Conservation (phyloP, 2,113 vertebrate genomes). For the Coregonus clupeaformis region DNA sequence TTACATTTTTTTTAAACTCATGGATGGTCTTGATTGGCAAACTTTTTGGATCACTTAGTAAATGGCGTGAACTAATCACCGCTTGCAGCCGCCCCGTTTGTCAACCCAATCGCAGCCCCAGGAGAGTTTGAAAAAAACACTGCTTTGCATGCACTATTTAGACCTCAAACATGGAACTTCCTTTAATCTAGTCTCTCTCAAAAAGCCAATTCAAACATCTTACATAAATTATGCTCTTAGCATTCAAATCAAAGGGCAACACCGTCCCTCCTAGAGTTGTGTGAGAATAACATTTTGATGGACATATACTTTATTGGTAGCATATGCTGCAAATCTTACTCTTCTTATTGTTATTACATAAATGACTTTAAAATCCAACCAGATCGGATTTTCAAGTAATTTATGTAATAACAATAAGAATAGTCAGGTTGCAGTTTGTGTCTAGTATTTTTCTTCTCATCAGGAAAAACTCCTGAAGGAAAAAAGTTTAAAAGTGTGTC, state of each 20-base stretch:
- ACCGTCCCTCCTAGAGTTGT: constrained; percentile 59
- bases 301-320: constrained; percentile 61
- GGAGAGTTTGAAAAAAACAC: constrained; percentile 52
- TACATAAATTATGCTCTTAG: constrained; percentile 82
- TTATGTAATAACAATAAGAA: too few species aligned
- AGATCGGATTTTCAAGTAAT: too few species aligned
- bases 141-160: constrained; percentile 65
- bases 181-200: constrained; percentile 76
- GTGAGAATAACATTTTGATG: constrained; percentile 67
- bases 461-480: too few species aligned
- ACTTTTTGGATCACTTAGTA: constrained; percentile 63
- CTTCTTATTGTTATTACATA: constrained; percentile 50
- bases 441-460: too few species aligned
- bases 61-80: constrained; percentile 60
- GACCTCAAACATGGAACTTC: constrained; percentile 63
- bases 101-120: constrained; percentile 60
- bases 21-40: constrained; percentile 64
- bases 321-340: constrained; percentile 44
- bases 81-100: constrained; percentile 55
- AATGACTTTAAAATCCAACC: too few species aligned
- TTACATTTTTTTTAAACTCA: constrained; percentile 68
- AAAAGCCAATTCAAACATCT: constrained; percentile 77
- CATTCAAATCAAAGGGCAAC: constrained; percentile 76
- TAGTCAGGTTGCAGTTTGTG: too few species aligned
- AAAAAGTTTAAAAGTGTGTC: too few species aligned